Evolutionary conservation across 1,140 invertebrate species (phyloP).

Genomic region (Pseudomyrmex gracilis): DNA sequence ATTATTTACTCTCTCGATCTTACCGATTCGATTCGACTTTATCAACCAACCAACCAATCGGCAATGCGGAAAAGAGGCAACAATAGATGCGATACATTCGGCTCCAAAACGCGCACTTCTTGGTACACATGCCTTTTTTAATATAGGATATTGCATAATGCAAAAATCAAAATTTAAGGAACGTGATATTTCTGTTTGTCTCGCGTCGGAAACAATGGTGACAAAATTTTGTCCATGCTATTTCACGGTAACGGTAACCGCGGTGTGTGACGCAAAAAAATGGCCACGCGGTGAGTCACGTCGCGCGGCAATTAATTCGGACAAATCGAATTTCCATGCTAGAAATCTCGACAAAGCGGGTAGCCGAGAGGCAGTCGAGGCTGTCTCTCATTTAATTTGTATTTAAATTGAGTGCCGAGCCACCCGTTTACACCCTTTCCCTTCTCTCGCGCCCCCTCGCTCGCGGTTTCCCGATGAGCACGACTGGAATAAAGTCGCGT

Average conservation of each 20-base stretch:
- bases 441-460: not conserved
- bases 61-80: too few species aligned
- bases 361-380: constrained; percentile 53
- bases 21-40: too few species aligned
- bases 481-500: constrained; percentile 37
- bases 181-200: too few species aligned
- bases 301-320: constrained; percentile 60
- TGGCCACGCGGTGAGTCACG: constrained; percentile 23
- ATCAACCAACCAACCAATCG: too few species aligned
- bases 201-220: not conserved
- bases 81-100: too few species aligned
- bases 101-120: too few species aligned
- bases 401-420: constrained; percentile 76
- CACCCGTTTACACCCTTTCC: not conserved
- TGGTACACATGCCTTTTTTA: too few species aligned
- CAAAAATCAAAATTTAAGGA: not conserved
- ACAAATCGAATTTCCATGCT: constrained; percentile 73
- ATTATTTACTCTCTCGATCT: too few species aligned
- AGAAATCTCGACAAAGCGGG: constrained; percentile 65
- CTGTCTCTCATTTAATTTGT: constrained; percentile 76
- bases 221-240: not conserved
- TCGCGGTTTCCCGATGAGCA: constrained; percentile 36
- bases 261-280: constrained; percentile 36
- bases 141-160: not conserved
- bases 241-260: not conserved